phyloP scores from a whole-genome alignment of 2,797 vertebrate species.

The Microctenopoma stevenorrisi region DNA sequence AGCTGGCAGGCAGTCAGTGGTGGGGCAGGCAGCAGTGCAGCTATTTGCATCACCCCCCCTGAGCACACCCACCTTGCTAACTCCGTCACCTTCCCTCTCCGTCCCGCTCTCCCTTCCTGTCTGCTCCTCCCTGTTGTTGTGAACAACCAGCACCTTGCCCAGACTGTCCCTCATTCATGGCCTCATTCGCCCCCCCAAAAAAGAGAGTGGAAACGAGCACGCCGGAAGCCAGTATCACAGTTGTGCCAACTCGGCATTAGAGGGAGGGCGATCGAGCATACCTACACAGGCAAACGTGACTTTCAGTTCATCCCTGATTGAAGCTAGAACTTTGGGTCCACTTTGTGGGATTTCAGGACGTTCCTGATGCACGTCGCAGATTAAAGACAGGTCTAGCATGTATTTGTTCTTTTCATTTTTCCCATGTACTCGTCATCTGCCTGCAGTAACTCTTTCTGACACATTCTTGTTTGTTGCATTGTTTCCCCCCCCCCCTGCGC shows the following conservation, averaged over 20 bases:
- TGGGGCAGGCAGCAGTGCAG: conserved; percentile 19
- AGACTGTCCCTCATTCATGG: neutral
- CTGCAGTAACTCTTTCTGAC: conserved; percentile 50
- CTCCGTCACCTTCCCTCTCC: conserved; percentile 34
- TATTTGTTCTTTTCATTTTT: conserved; percentile 35
- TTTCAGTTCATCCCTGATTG: conserved; percentile 17
- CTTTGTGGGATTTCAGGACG: conserved; percentile 17
- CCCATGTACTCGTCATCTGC: conserved; percentile 25
- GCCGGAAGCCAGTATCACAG: conserved; percentile 29
- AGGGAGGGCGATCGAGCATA: conserved; percentile 1
- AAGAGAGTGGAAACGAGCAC: conserved; percentile 22
- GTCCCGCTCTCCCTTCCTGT: conserved; percentile 7
- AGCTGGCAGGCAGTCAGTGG: conserved; percentile 27
- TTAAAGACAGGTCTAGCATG: conserved; percentile 12
- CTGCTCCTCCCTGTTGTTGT: conserved; percentile 22
- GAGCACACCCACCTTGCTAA: conserved; percentile 25
- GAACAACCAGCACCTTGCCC: conserved; percentile 18
- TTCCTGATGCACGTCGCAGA: conserved; percentile 23
- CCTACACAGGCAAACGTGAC: neutral
- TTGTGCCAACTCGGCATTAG: conserved; percentile 18
- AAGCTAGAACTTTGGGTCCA: conserved; percentile 10
- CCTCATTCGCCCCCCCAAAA: conserved; percentile 2
- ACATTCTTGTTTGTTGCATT: conserved; percentile 59
- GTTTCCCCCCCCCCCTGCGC: conserved; percentile 26
- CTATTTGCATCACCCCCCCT: conserved; percentile 57